Evolutionary conservation across 1,140 invertebrate species (phyloP), one percentile per base, ranked within the genome.

Genomic region (Pararge aegeria): DNA sequence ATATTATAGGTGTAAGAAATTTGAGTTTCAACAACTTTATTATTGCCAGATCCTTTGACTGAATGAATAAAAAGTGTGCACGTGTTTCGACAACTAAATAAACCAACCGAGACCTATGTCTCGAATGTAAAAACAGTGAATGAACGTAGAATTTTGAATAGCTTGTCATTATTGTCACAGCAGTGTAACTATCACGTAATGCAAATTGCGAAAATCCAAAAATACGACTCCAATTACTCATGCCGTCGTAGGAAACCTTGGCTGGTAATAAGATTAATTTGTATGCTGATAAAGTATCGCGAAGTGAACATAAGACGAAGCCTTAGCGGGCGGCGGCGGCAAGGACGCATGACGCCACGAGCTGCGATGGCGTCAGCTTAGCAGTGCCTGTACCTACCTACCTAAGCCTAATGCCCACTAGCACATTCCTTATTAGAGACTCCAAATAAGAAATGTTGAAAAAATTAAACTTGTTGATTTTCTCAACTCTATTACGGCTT

Each of bases 341-440:
- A 70, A 83, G 80, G 78, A 68, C 78, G 62, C 52, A 59, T 75
- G 78, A 80, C 34, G 34, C 0, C 34, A 42, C 38, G 5, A 1
- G 50, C 75, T 66, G 76, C 67, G 76, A 73, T 70, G 72, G 60
- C 76, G 80, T 78, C 80, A 71, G 52, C 66, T 40, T 40, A 56
- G 34, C 57, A 34, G 42, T 40, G 16, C 9, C 7, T 3, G 16
- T 63, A 18, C 49, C 54, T 48, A 40, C 37, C 37, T 16, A 30
- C 30, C 12, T n/a, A n/a, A n/a, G 4, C 1, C 27, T 27, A 27
- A 5, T 9, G 24, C 7, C 51, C 40, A 55, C 57, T 38, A 72
- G 68, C 27, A n/a, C 34, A 75, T 72, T 73, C 74, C 64, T 65
- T 73, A 68, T 64, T n/a, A n/a, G n/a, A n/a, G n/a, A n/a, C n/a